Evolutionary conservation across 2,888 invertebrate species (phyloP), one percentile per base, ranked within the genome.

Genomic region (Halictus quadricinctus): DNA sequence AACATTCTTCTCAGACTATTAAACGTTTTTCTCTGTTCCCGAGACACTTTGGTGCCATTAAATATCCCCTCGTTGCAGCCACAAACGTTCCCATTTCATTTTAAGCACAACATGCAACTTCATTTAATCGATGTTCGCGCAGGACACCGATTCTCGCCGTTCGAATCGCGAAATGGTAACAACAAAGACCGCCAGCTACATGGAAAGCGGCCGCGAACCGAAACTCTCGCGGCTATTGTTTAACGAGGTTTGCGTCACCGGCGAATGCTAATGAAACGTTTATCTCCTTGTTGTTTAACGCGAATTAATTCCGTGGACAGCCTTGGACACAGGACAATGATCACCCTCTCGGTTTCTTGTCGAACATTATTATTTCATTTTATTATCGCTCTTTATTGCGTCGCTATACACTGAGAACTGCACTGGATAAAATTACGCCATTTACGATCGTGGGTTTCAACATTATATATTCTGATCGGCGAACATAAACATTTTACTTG

Each of bases 181-280:
- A 50, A 29, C 54, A 25, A 83, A 79, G 82, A 13, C 60, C 64
- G 69, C n/a, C 69, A 74, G 70, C 80, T 80, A 81, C 69, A 46
- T 80, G 81, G 64, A 79, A 85, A 86, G 74, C 29, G 36, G 18
- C 64, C 72, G 72, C 54, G 76, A 80, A 69, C 79, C 75, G 73
- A 86, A 76, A 74, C 72, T 73, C 76, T 43, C 76, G 75, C 75
- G 43, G 60, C 83, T 81, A 86, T 87, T 86, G 87, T 90, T 83
- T 86, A 78, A 84, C 72, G 76, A 50, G 54, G 79, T 77, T 88
- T 91, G 76, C 90, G 85, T 91, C 88, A 91, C 41, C 81, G 66
- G 25, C 78, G 46, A 86, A 87, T 89, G 88, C 88, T 88, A 90
- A 90, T 88, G 84, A 81, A 80, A 84, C 88, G 70, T 83, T 84